Evolutionary conservation across 2,113 vertebrate genomes (phyloP).

Genomic region (Psilopogon haemacephalus): DNA sequence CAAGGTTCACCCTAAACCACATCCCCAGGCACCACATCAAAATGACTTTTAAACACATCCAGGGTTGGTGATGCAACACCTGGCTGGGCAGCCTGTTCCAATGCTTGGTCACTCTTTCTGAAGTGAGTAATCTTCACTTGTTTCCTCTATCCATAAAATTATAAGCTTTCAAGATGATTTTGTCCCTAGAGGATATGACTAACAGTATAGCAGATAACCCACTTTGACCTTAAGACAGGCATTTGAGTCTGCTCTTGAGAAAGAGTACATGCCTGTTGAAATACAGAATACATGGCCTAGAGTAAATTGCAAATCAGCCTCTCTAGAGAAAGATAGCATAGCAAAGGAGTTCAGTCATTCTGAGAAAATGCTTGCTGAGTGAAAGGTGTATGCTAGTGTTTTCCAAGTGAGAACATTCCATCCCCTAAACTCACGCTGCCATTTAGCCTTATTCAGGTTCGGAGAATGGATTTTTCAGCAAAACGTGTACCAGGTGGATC

Average conservation of each 20-base stretch:
- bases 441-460: background rate
- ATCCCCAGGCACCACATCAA: no score
- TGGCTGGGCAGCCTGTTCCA: no score
- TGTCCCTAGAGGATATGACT: background rate
- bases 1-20: no score
- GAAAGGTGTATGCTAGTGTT: background rate
- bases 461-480: background rate
- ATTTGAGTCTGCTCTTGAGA: background rate
- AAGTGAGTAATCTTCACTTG: background rate
- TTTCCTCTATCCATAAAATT: background rate
- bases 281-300: background rate
- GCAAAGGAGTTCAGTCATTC: background rate
- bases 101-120: no score
- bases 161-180: background rate
- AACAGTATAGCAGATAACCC: background rate
- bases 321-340: rapidly evolving
- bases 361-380: background rate
- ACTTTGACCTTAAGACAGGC: background rate
- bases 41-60: no score
- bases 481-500: background rate
- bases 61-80: no score
- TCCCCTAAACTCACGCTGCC: background rate
- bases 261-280: background rate
- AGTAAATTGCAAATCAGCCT: background rate
- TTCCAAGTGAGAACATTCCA: background rate